Evolutionary conservation across 2,113 vertebrate species (phyloP).

Genomic region (Poecile atricapillus): DNA sequence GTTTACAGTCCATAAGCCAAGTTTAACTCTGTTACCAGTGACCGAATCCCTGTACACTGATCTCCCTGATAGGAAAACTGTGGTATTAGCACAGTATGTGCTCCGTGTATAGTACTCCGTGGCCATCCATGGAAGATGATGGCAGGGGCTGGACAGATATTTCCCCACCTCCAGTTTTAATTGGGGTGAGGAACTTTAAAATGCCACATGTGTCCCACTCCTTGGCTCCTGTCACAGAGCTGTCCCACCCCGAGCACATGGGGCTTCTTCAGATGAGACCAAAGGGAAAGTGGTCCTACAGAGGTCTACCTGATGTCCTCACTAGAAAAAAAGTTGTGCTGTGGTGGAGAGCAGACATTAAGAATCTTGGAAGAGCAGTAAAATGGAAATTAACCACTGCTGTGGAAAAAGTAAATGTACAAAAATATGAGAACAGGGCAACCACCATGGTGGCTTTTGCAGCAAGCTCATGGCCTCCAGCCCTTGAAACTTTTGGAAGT

Average conservation of each 20-base stretch:
- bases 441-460: neutral
- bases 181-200: neutral
- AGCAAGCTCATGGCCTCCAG: neutral
- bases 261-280: neutral
- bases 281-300: neutral
- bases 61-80: neutral
- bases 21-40: neutral
- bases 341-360: neutral
- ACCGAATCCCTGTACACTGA: neutral
- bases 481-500: neutral
- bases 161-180: neutral
- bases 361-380: neutral
- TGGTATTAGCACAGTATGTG: neutral
- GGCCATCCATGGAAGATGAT: neutral
- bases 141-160: neutral
- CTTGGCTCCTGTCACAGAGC: neutral
- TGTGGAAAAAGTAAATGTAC: neutral
- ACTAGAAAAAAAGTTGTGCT: neutral
- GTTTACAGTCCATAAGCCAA: neutral
- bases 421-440: neutral
- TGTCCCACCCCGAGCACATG: neutral
- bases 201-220: fast-evolving
- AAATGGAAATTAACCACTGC: neutral
- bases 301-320: neutral
- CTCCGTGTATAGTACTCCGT: neutral